Percentiles rank a stretch among this genome's conserved stretches.
These are phyloP conservation scores for Eupithecia exiguata DNA, from an alignment of 2,888 invertebrate genomes.

Conservation along the genomic window DNA sequence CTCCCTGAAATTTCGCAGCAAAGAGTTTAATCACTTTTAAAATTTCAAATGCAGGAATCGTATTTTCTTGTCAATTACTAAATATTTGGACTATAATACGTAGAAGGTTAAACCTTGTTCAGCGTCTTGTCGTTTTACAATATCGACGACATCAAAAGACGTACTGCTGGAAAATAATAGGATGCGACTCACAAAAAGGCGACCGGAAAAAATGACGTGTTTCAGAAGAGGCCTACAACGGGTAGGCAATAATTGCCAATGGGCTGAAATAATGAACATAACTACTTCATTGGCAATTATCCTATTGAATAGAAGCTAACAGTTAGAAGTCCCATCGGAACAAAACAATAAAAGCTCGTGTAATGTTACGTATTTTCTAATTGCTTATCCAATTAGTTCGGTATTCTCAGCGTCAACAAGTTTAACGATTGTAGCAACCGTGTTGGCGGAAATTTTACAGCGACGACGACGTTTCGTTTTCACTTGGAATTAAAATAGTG, in stretches of 20 bases:
- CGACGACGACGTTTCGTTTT: slow-evolving; percentile 6
- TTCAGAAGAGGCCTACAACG: not conserved
- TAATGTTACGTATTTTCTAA: slow-evolving; percentile 43
- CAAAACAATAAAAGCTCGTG: slow-evolving; percentile 37
- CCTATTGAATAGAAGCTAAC: slow-evolving; percentile 24
- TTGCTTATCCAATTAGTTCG: slow-evolving; percentile 46
- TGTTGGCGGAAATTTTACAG: slow-evolving; percentile 28
- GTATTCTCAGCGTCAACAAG: slow-evolving; percentile 34
- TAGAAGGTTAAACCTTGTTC: too few species aligned
- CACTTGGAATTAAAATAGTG: slow-evolving; percentile 19
- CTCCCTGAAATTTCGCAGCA: not conserved
- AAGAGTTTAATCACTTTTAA: not conserved
- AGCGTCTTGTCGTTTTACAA: not conserved
- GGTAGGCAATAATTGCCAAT: not conserved
- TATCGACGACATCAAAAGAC: not conserved
- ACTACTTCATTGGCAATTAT: not conserved
- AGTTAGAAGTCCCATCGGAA: slow-evolving; percentile 34
- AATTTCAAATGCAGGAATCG: too few species aligned
- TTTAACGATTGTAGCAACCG: slow-evolving; percentile 19
- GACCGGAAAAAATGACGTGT: not conserved
- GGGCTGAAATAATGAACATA: not conserved
- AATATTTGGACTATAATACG: too few species aligned
- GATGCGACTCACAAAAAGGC: not conserved
- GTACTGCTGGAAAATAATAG: not conserved
- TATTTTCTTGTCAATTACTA: too few species aligned